Base-by-base conservation (phyloP, 2,113 vertebrate species). In the Vulpes lagopus region DNA sequence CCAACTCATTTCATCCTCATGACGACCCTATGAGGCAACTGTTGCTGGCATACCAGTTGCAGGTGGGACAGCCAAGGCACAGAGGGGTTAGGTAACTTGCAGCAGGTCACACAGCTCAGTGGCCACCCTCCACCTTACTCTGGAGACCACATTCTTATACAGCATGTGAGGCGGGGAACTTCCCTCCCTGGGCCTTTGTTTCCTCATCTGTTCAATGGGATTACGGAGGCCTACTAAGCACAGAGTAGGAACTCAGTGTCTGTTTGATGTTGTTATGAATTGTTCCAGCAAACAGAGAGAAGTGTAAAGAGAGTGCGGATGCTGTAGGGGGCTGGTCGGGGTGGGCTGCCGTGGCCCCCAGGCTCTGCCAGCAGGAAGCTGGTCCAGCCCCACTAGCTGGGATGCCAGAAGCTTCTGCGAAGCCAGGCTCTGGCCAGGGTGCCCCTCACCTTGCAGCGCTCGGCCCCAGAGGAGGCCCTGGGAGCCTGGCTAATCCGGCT, bases 21-120 rank as follows among this genome's bases (percentile, higher is more conserved):
- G 0, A 0, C 11, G 1, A 17, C 14, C 60, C 82, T 27, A 1
- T 1, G 12, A 35, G 59, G 59, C 69, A 1, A n/a, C n/a, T 7
- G 12, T 7, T 30, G 32, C 1, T 20, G 4, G 23, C 8, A 8
- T 11, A 15, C n/a, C 4, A 1, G 17, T 25, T 23, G 19, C 43
- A 43, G 14, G 7, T 49, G 25, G 35, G 27, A 43, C 57, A 82
- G 25, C 65, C 49, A 11, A 3, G 43, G 79, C 87, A 19, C 43
- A 57, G 76, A 81, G 38, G 15, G 0, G 25, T 15, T 27, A 3
- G 17, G 51, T 7, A 8, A 43, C 43, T n/a, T 10, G 19, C 7
- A 3, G 2, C 3, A 8, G 85, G 67, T 22, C 78, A 74, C 43
- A 17, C 12, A 15, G n/a, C 55, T 65, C n/a, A 1, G 14, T 9